These are phyloP conservation scores for Aplidium turbinatum DNA, from an alignment of 23 tunicate genomes.

Conservation along the genomic window DNA sequence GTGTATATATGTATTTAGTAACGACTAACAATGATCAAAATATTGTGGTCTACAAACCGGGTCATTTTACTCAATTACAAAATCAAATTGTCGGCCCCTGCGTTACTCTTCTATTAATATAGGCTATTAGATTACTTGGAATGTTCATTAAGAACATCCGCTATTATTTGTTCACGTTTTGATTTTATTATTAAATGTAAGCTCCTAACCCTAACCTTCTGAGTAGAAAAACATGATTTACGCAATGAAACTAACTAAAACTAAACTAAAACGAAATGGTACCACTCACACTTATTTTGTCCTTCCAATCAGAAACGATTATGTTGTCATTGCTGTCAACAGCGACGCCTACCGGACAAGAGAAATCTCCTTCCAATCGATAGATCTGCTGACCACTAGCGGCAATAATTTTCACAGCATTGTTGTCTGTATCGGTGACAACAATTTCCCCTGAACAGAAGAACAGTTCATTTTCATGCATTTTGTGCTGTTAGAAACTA, in stretches of 20 bases:
- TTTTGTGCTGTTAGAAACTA: too few relatives aligned
- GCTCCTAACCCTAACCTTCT: not conserved
- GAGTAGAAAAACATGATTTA: not conserved
- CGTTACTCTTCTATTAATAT: too few relatives aligned
- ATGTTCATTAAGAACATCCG: too few relatives aligned
- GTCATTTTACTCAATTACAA: too few relatives aligned
- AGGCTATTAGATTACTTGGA: too few relatives aligned
- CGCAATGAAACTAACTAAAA: not conserved
- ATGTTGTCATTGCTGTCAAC: slow-evolving; percentile 88
- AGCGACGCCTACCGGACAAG: slow-evolving; percentile 78
- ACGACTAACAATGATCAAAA: too few relatives aligned
- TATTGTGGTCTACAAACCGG: too few relatives aligned
- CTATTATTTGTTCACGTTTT: too few relatives aligned
- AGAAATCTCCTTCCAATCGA: slow-evolving; percentile 47
- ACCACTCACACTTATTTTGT: slow-evolving; percentile 68
- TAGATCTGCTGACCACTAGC: slow-evolving; percentile 78
- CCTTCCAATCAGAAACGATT: slow-evolving; percentile 75
- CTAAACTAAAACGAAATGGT: not conserved
- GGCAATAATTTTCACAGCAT: slow-evolving; percentile 83
- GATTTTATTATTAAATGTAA: too few relatives aligned
- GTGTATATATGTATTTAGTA: too few relatives aligned
- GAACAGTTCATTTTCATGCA: too few relatives aligned
- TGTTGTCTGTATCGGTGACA: slow-evolving; percentile 82
- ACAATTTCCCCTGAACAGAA: slow-evolving; percentile 52
- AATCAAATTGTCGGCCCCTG: too few relatives aligned